Evolutionary conservation across 2,797 vertebrate genomes (phyloP).

Genomic region (Poecilia velifera): DNA sequence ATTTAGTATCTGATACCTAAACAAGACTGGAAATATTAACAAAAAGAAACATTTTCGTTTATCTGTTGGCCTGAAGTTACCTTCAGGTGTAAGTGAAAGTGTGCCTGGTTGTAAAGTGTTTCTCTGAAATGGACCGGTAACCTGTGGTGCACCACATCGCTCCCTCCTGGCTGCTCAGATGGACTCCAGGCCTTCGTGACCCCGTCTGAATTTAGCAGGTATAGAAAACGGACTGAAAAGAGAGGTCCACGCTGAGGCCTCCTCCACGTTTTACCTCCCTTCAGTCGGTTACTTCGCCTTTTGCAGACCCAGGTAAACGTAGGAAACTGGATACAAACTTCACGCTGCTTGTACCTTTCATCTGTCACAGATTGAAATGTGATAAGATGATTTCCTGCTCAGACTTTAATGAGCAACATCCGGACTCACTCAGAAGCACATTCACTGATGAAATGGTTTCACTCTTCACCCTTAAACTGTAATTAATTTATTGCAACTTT

Average conservation of each 20-base stretch:
- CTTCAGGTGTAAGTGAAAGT: neutral
- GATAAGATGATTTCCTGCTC: neutral
- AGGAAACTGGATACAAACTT: neutral
- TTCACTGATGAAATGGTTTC: neutral
- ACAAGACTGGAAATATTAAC: neutral
- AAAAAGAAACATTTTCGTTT: neutral
- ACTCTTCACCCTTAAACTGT: neutral
- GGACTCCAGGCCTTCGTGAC: neutral
- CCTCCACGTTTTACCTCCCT: neutral
- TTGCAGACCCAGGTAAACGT: neutral
- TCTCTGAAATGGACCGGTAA: neutral
- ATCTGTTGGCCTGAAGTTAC: neutral
- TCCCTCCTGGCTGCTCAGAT: neutral
- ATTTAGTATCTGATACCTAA: neutral
- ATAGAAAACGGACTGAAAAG: neutral
- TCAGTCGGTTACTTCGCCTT: neutral
- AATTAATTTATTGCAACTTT: neutral
- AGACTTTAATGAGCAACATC: neutral
- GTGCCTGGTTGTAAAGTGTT: neutral
- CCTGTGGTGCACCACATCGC: neutral
- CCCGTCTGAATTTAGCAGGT: neutral
- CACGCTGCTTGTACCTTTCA: neutral
- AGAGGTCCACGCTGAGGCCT: slow-evolving; percentile 6
- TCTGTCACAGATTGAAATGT: neutral
- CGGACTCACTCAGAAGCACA: neutral